Base-by-base conservation (phyloP, 2,888 invertebrate species). In the Drosophila conformis region DNA sequence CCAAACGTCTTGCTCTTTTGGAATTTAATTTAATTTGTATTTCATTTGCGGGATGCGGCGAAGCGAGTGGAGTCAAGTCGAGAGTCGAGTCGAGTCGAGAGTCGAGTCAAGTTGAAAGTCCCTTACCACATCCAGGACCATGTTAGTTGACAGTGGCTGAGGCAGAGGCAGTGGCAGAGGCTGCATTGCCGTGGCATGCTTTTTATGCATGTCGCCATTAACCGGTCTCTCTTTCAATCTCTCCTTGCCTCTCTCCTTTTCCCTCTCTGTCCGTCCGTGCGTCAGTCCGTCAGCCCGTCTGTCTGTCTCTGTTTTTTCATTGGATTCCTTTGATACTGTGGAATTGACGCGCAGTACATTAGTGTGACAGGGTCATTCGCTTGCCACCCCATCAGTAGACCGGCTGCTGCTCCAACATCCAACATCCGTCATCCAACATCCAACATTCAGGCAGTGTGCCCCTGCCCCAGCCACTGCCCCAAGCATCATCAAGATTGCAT, bases 1-100 rank as follows among this genome's bases (percentile, higher is more conserved):
- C 62, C 70, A 63, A 73, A 76, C 70, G 81, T 73, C 76, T 82
- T 82, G 68, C 80, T 69, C 83, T 82, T 77, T 89, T 76, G 74
- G 73, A 87, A 82, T 78, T 87, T 85, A 87, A 87, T 89, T 89
- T 80, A 89, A 87, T 87, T 89, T 89, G 82, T 82, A 78, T 86
- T 86, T 87, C 80, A 87, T 86, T 82, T 76, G 73, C 73, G 57
- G 69, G 52, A 58, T 56, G 64, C 53, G 56, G 56, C 64, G 56
- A 56, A 27, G 60, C 56, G 69, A 61, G 13, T 10, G 40, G 42
- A 52, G 57, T 35, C 72, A 51, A 57, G 51, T 33, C 25, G 71
- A 25, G 48, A 36, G 53, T 4, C 38, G 54, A 18, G 51, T 35
- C 42, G 59, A 52, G 56, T 36, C 68, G 40, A 46, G 35, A 49